Percentiles rank a stretch among this genome's conserved stretches.
phyloP scores from a whole-genome alignment of 2,113 vertebrate species.

The Pristiophorus japonicus region DNA sequence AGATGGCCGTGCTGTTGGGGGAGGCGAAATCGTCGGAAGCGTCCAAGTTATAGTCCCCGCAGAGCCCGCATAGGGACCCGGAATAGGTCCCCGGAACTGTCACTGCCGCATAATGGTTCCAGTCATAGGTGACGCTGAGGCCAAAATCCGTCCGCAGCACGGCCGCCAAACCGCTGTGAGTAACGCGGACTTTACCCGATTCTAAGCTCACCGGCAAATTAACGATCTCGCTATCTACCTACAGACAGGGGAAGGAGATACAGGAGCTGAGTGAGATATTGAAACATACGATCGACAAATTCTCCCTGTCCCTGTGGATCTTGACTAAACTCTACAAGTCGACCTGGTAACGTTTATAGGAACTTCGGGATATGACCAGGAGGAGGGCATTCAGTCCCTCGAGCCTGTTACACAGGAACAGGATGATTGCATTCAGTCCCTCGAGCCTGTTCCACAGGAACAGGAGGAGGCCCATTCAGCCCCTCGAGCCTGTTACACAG shows the following conservation, averaged over 20 bases:
- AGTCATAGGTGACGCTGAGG: conserved; percentile 49
- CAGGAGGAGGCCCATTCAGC: no score
- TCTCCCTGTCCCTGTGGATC: no score
- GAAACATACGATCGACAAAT: background rate
- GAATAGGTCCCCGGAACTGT: conserved; percentile 49
- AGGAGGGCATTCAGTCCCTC: no score
- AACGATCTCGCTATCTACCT: conserved; percentile 51
- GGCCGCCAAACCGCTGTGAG: conserved; percentile 47
- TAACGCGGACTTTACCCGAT: conserved; percentile 40
- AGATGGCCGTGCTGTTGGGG: conserved; percentile 43
- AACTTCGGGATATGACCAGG: no score
- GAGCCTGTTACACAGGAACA: no score
- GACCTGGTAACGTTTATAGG: no score
- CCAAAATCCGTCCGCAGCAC: conserved; percentile 51
- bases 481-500: no score
- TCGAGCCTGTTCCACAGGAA: no score
- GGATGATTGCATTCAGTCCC: no score
- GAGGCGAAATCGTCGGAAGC: conserved; percentile 47
- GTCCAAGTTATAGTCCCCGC: conserved; percentile 50
- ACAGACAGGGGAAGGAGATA: background rate
- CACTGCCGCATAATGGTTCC: conserved; percentile 48
- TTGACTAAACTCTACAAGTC: no score
- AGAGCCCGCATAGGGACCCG: conserved; percentile 49
- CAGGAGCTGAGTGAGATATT: background rate
- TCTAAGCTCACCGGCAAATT: conserved; percentile 45